Evolutionary conservation across 2,888 invertebrate genomes (phyloP).

Genomic region (Copidosoma aretas): DNA sequence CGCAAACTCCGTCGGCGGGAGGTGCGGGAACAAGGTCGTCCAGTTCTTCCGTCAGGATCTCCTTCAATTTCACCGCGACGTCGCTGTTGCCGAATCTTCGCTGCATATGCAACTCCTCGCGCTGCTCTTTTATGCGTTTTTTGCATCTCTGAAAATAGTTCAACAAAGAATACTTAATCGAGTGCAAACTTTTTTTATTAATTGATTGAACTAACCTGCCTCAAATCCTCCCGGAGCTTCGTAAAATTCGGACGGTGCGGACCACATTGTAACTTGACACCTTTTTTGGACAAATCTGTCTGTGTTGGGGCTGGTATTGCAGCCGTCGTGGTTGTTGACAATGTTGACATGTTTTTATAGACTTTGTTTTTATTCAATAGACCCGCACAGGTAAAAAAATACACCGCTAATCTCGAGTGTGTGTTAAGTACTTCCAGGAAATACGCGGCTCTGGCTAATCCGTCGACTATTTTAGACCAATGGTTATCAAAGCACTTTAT

Average conservation of each 20-base stretch:
- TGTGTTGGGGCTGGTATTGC: too few relatives aligned
- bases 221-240: slow-evolving; percentile 35
- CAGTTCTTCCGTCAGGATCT: slow-evolving; percentile 35
- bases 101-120: slow-evolving; percentile 28
- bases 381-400: too few relatives aligned
- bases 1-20: slow-evolving; percentile 27
- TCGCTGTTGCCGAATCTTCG: slow-evolving; percentile 34
- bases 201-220: slow-evolving; percentile 33
- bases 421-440: too few relatives aligned
- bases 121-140: slow-evolving; percentile 30
- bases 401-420: too few relatives aligned
- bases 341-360: background rate
- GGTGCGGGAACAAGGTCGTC: slow-evolving; percentile 21
- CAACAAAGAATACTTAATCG: background rate
- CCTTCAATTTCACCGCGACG: slow-evolving; percentile 29
- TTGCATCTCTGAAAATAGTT: slow-evolving; percentile 32
- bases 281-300: background rate
- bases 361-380: too few relatives aligned
- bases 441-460: too few relatives aligned
- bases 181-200: background rate
- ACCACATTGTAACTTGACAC: background rate
- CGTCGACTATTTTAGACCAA: too few relatives aligned
- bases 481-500: too few relatives aligned
- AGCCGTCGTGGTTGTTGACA: background rate
- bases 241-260: slow-evolving; percentile 25